phyloP scores from a whole-genome alignment of 53 echinoderm and acorn worm species.

The Patiria pectinifera region DNA sequence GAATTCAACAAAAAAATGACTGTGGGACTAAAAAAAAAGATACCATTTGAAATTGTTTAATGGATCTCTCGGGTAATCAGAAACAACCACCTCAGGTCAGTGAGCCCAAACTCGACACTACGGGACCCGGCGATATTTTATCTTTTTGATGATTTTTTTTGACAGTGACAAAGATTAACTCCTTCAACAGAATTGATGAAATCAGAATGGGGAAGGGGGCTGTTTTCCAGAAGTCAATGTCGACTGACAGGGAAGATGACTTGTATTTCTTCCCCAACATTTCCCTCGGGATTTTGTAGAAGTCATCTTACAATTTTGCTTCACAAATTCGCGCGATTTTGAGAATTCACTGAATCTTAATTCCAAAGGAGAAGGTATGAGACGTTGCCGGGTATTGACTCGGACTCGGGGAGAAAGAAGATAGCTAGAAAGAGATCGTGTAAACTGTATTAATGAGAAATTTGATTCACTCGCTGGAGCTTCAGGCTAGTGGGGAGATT shows the following conservation, averaged over 20 bases:
- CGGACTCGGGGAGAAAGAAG: background rate
- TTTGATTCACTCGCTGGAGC: background rate
- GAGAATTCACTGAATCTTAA: background rate
- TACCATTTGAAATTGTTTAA: background rate
- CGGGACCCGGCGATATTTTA: background rate
- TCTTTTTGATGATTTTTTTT: background rate
- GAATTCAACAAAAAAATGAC: background rate
- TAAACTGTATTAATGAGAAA: slow-evolving; percentile 5
- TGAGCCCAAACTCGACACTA: background rate
- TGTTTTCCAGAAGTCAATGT: background rate
- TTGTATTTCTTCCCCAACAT: background rate
- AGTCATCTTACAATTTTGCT: slow-evolving; percentile 15
- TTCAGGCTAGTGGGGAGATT: background rate
- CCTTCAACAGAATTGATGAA: background rate
- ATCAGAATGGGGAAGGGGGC: background rate
- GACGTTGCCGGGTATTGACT: background rate
- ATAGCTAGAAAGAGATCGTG: background rate
- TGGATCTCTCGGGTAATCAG: slow-evolving; percentile 18
- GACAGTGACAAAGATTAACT: background rate
- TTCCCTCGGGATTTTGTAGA: background rate
- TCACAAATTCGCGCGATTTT: background rate
- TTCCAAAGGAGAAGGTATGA: background rate
- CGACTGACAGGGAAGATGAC: background rate
- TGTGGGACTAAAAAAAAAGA: background rate
- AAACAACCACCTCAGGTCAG: background rate